Percentiles rank a stretch among this genome's conserved stretches.
Evolutionary conservation across 2,797 vertebrate genomes (phyloP).

Genomic region (Lacerta bilineata): DNA sequence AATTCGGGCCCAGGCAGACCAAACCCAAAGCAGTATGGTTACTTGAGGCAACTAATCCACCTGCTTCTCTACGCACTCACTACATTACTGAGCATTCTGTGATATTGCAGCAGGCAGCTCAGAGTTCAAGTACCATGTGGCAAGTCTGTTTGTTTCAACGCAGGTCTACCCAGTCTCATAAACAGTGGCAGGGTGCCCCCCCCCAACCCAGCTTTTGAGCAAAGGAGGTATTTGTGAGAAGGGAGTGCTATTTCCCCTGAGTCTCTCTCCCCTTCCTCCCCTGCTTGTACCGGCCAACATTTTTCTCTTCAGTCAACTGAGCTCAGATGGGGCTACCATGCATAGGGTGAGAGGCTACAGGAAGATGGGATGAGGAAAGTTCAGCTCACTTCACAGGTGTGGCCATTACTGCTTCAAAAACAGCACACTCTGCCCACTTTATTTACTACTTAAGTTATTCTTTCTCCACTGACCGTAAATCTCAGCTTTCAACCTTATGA

Average conservation of each 20-base stretch:
- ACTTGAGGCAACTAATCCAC: background rate
- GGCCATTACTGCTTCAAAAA: too few species aligned
- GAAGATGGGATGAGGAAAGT: too few species aligned
- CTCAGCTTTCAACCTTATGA: too few species aligned
- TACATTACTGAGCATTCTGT: background rate
- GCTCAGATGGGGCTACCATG: too few species aligned
- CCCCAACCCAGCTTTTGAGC: too few species aligned
- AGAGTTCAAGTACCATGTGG: background rate
- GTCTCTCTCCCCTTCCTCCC: background rate
- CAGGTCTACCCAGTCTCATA: background rate
- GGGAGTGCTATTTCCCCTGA: background rate
- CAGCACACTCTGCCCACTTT: too few species aligned
- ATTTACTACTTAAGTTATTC: too few species aligned
- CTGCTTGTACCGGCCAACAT: too few species aligned
- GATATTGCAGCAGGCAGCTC: background rate
- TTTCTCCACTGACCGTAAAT: too few species aligned
- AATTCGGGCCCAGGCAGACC: background rate
- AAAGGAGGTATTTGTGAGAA: background rate
- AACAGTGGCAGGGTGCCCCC: background rate
- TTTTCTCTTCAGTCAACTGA: background rate
- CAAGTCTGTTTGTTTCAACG: background rate
- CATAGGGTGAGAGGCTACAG: too few species aligned
- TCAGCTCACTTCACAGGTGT: too few species aligned
- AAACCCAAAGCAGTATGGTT: background rate
- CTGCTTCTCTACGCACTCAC: background rate